Evolutionary conservation across 2,888 invertebrate genomes (phyloP), one percentile per base, ranked within the genome.

Genomic region (Spodoptera exigua): DNA sequence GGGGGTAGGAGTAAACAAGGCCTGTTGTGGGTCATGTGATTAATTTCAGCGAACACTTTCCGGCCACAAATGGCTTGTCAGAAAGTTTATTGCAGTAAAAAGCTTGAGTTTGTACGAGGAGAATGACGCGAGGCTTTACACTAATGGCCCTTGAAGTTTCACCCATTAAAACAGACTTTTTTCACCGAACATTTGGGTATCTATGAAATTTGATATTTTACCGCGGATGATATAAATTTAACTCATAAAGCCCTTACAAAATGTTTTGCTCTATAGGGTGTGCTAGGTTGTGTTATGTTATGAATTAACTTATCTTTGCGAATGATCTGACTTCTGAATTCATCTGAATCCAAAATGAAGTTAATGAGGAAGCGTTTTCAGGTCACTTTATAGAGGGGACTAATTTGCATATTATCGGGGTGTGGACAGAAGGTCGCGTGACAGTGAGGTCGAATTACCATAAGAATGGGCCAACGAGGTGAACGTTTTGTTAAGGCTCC

Each of bases 341-440:
- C 78, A 66, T 79, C 79, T 79, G 70, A 83, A 84, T 84, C 80
- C 83, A 66, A 83, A 86, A 82, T 80, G 70, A 73, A 85, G 79
- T 87, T 89, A 89, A 90, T 89, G 87, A 89, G 85, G 88, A 88
- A 89, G 84, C 86, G 85, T 88, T 90, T 91, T 86, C 84, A 89
- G 91, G 91, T 90, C 90, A 90, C 80, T 89, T 88, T 89, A 89
- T 89, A 88, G 89, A 89, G 82, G 83, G 81, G 71, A 70, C 81
- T 84, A 83, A 92, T 92, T 92, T 92, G 90, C 93, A 93, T 93
- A 89, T 92, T 92, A 92, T 93, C 93, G 85, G 89, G 85, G 89
- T 87, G 91, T 88, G 90, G 92, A 90, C 91, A 92, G 91, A 91
- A 89, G 89, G 90, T 90, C 86, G 91, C 91, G 91, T 91, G 92